Conservation (phyloP, 2,113 vertebrate genomes). For the Forbesichthys papilliferus region DNA sequence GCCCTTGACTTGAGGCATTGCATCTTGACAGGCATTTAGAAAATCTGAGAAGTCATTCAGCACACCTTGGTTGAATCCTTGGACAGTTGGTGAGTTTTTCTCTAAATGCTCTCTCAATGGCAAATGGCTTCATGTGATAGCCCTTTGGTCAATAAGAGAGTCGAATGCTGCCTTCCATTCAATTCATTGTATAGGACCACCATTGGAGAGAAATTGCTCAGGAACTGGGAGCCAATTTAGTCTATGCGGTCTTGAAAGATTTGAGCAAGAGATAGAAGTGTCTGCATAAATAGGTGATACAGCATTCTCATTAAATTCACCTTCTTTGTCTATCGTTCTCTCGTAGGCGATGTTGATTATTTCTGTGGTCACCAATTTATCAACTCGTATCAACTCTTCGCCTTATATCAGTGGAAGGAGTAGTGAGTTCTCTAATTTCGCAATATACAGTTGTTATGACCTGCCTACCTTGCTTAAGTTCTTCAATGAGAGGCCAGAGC, state of each 20-base stretch:
- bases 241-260: constrained; percentile 29
- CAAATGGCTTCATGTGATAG: not conserved
- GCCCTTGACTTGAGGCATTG: too few relatives aligned
- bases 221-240: constrained; percentile 8
- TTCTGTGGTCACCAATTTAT: not conserved
- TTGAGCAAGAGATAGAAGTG: not conserved
- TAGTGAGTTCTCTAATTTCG: not conserved
- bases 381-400: not conserved
- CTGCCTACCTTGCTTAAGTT: not conserved
- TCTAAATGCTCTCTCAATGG: not conserved
- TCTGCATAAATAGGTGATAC: not conserved
- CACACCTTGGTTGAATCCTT: not conserved
- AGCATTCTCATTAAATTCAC: not conserved
- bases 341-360: not conserved
- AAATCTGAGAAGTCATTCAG: constrained; percentile 20
- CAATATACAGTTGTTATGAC: not conserved
- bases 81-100: constrained; percentile 8
- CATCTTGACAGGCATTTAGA: constrained; percentile 5
- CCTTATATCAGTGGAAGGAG: not conserved
- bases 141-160: constrained; percentile 3
- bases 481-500: constrained; percentile 1
- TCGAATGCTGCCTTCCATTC: not conserved
- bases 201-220: constrained; percentile 6
- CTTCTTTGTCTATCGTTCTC: constrained; percentile 8
- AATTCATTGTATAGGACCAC: constrained; percentile 10